These are phyloP conservation scores for Rhingia campestris DNA, from an alignment of 2,888 invertebrate genomes.

Conservation along the genomic window DNA sequence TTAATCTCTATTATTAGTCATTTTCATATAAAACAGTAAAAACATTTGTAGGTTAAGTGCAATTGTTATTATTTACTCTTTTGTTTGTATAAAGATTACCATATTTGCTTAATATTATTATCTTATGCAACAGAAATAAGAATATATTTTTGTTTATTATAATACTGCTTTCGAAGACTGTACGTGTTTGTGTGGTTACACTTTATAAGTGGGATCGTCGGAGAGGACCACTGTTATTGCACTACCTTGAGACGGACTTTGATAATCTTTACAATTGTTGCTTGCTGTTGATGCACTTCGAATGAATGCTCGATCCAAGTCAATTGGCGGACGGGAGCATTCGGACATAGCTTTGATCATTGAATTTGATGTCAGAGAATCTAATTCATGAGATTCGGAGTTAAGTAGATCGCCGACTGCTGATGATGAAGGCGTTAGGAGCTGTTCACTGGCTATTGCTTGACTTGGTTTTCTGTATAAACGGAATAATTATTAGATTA, in stretches of 20 bases:
- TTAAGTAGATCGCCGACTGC: slow-evolving; percentile 81
- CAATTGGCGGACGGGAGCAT: slow-evolving; percentile 78
- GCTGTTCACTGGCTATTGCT: slow-evolving; percentile 81
- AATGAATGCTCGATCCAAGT: slow-evolving; percentile 79
- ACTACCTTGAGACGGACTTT: slow-evolving; percentile 86
- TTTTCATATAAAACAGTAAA: slow-evolving; percentile 55
- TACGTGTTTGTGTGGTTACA: slow-evolving; percentile 29
- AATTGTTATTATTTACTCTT: slow-evolving; percentile 15
- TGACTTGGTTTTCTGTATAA: slow-evolving; percentile 79
- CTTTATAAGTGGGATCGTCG: slow-evolving; percentile 82
- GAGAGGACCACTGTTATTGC: slow-evolving; percentile 87
- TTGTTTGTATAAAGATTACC: slow-evolving; percentile 54
- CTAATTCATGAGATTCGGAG: slow-evolving; percentile 82
- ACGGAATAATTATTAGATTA: neutral
- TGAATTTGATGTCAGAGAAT: slow-evolving; percentile 81
- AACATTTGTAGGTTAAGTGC: slow-evolving; percentile 31
- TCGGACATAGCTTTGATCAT: slow-evolving; percentile 82
- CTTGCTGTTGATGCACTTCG: slow-evolving; percentile 71
- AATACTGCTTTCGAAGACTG: neutral
- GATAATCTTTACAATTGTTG: slow-evolving; percentile 76
- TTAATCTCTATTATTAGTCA: slow-evolving; percentile 55
- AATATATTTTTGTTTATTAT: neutral
- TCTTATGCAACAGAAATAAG: slow-evolving; percentile 10
- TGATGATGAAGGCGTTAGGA: slow-evolving; percentile 82
- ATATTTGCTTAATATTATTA: neutral